Evolutionary conservation across 2,113 vertebrate genomes (phyloP), one percentile per base, ranked within the genome.

Genomic region (Galeopterus variegatus): DNA sequence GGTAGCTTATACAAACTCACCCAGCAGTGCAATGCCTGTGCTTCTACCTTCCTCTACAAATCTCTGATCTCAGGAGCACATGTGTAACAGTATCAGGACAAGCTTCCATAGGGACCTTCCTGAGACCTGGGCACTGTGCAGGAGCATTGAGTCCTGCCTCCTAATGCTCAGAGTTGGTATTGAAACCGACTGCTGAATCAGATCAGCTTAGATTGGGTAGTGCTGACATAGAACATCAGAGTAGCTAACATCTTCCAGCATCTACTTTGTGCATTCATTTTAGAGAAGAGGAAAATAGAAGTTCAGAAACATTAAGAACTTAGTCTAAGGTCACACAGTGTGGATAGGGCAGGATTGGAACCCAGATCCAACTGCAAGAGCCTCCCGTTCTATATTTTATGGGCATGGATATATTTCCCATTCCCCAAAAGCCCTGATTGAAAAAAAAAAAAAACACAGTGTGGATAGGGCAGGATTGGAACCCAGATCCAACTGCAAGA

Each of bases 21-120:
- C 26, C 50, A 75, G n/a, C 64, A 41, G 21, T 52, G 1, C 12
- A 31, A 62, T 56, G 45, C 52, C 8, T 1, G 1, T 0, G 8
- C 15, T 76, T 54, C 80, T 14, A 28, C 21, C 33, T 60, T n/a
- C 10, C 33, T 80, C 26, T n/a, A 1, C 26, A 69, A 50, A 18
- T 45, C n/a, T 86, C 54, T 69, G 69, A 19, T 36, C 5, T 4
- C 18, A 41, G 6, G 84, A 90, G 33, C 17, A 12, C 17, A 2
- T 19, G 36, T 36, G 2, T 21, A 12, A n/a, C 48, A 31, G 10
- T 23, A 1, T 70, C 15, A 56, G 2, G 14, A 23, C 48, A 69
- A 4, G 4, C 19, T n/a, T 62, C 15, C 41, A 36, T 7, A 77
- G 21, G 15, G 7, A 17, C 58, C 33, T 82, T 72, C 28, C n/a